Evolutionary conservation across 2,888 invertebrate species (phyloP).

Genomic region (Cheilosia pagana): DNA sequence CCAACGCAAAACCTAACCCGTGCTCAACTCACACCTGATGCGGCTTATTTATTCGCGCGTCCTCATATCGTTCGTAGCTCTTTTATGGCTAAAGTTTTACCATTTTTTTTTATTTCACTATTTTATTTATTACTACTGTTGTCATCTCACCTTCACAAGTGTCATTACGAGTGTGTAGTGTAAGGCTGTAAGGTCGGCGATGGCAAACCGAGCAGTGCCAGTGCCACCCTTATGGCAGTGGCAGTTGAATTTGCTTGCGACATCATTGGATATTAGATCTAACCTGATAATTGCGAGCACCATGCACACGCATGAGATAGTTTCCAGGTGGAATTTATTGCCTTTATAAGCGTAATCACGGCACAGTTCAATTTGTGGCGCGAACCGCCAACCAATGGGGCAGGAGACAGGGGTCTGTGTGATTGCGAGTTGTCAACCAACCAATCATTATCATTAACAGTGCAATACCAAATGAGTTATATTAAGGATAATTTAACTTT

Average conservation of each 20-base stretch:
- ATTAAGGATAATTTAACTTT: slow-evolving; percentile 46
- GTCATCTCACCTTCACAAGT: slow-evolving; percentile 74
- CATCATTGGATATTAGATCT: slow-evolving; percentile 69
- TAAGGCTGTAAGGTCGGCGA: slow-evolving; percentile 49
- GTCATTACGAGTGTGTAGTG: slow-evolving; percentile 62
- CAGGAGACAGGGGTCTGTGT: slow-evolving; percentile 8
- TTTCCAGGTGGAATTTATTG: slow-evolving; percentile 82
- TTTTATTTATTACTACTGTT: slow-evolving; percentile 62
- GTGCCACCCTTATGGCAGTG: slow-evolving; percentile 27
- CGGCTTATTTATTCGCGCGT: slow-evolving; percentile 8
- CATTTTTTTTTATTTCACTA: slow-evolving; percentile 17
- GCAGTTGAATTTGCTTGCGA: slow-evolving; percentile 62
- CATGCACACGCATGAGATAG: slow-evolving; percentile 80
- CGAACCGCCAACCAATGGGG: neutral
- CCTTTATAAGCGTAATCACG: slow-evolving; percentile 71
- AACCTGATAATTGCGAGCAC: slow-evolving; percentile 68
- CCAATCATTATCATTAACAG: slow-evolving; percentile 58
- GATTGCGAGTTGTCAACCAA: slow-evolving; percentile 36
- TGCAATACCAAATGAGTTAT: slow-evolving; percentile 53
- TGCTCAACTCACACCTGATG: slow-evolving; percentile 8
- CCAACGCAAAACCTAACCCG: neutral
- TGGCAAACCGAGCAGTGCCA: neutral
- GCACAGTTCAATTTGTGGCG: slow-evolving; percentile 54
- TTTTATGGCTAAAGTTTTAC: slow-evolving; percentile 47
- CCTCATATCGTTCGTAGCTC: slow-evolving; percentile 10